Evolutionary conservation across 2,797 vertebrate genomes (phyloP).

Genomic region (Argentina silus): DNA sequence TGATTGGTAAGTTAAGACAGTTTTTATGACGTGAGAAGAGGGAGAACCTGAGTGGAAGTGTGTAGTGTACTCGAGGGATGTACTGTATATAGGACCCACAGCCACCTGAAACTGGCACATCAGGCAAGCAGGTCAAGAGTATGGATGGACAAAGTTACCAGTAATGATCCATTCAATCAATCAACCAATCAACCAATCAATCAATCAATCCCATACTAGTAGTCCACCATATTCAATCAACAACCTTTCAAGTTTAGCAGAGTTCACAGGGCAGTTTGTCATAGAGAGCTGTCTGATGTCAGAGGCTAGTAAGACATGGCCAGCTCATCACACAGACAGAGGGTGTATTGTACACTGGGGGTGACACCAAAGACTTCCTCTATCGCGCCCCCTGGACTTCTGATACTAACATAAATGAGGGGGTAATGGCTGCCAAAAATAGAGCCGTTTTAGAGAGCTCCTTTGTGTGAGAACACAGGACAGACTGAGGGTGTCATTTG

Average conservation of each 20-base stretch:
- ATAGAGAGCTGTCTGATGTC: conserved; percentile 27
- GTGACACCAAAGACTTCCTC: conserved; percentile 51
- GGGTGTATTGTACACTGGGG: conserved; percentile 57
- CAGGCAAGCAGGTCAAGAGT: too few species aligned
- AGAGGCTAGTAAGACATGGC: conserved; percentile 23
- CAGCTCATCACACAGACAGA: conserved; percentile 55
- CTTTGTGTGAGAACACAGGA: conserved; percentile 52
- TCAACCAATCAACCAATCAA: too few species aligned
- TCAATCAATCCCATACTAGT: background rate
- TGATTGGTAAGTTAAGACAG: background rate
- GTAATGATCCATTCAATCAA: too few species aligned
- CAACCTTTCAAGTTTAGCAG: background rate
- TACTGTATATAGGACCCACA: too few species aligned
- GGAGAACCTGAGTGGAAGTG: background rate
- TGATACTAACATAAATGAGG: conserved; percentile 51
- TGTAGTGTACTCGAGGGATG: background rate
- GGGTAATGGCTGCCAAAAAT: conserved; percentile 68
- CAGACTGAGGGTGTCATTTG: conserved; percentile 34
- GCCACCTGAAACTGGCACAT: too few species aligned
- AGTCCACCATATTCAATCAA: conserved; percentile 4
- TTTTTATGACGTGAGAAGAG: background rate
- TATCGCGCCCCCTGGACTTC: conserved; percentile 47
- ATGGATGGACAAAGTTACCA: too few species aligned
- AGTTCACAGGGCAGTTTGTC: conserved; percentile 14
- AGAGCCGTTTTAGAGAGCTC: conserved; percentile 55